Percentiles rank a stretch among this genome's conserved stretches.
Conservation (phyloP, 2,797 vertebrate genomes). For the Myripristis murdjan region DNA sequence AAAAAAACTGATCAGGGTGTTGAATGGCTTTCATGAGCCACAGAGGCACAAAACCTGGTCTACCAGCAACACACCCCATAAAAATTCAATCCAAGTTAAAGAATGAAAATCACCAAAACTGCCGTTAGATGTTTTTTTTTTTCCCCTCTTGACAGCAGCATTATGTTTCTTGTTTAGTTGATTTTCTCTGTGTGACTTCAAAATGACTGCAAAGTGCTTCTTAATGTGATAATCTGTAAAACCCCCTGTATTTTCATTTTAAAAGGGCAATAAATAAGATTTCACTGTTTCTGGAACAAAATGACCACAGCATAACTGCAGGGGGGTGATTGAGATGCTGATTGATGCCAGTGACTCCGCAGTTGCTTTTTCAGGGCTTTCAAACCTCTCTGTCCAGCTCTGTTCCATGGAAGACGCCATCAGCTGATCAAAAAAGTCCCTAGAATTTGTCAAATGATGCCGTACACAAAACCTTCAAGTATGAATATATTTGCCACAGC, state of each 20-base stretch:
- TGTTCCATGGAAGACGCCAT: not conserved
- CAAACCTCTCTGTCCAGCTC: not conserved
- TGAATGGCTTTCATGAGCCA: slow-evolving; percentile 13
- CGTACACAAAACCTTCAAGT: too few relatives aligned
- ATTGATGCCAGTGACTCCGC: not conserved
- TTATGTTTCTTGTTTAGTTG: slow-evolving; percentile 18
- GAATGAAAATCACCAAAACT: slow-evolving; percentile 20
- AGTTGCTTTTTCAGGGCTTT: not conserved
- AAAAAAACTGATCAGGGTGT: not conserved
- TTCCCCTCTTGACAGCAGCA: not conserved
- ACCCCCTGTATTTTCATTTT: too few relatives aligned
- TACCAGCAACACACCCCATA: slow-evolving; percentile 18
- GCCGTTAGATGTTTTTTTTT: too few relatives aligned
- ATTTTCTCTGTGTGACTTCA: slow-evolving; percentile 16
- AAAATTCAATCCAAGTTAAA: slow-evolving; percentile 16
- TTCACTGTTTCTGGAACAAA: too few relatives aligned
- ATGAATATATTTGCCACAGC: too few relatives aligned
- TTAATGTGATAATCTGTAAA: too few relatives aligned
- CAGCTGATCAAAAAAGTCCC: slow-evolving; percentile 1
- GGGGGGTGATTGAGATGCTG: too few relatives aligned
- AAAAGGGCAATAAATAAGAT: too few relatives aligned
- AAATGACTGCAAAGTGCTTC: slow-evolving; percentile 1
- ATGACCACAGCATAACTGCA: too few relatives aligned
- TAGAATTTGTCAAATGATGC: not conserved
- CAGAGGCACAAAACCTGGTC: slow-evolving; percentile 7